Evolutionary conservation across 2,797 vertebrate genomes (phyloP), one percentile per base, ranked within the genome.

Genomic region (Etheostoma perlongum): DNA sequence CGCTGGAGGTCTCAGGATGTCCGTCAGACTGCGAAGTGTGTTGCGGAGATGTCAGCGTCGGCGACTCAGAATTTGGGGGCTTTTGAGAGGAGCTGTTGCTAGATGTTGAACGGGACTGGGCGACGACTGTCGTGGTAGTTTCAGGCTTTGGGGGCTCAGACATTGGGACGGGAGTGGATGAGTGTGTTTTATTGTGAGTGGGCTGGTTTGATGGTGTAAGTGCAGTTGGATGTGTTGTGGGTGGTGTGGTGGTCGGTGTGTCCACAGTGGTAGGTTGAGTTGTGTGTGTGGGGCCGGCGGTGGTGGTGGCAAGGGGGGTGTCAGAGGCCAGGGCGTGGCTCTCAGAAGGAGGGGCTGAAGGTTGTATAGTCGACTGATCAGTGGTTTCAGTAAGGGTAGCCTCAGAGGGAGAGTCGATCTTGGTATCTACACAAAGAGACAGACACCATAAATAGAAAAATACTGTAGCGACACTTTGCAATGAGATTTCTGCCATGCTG

Each of bases 371-470:
- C 0, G 2, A 0, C 15, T 18, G 16, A 18, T 72, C 11, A 21
- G 82, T 66, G 1, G 30, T 66, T 52, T 58, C 33, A 59, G 51
- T 33, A 60, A 6, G 1, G 3, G 14, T 2, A 19, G 30, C 2
- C 12, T 21, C 40, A 10, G 36, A 2, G 19, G 54, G 5, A 65
- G 51, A 2, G 3, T 0, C 0, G 0, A 9, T 40, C 36, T 6
- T 2, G 14, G 83, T 44, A 4, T 9, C 91, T 93, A 40, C 36
- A 59, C 67, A 78, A 27, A 80, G 59, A 79, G 21, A 66, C 48
- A 70, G 12, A 33, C 6, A 47, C 57, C 12, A n/a, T 51, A 18
- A 27, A 27, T 2, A 15, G 30, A 25, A 59, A 52, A 64, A 58
- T 40, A 40, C 36, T 40, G 36, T 40, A 12, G 36, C 36, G 10